A percentile compares a stretch with the other conserved stretches of the same genome.
These are phyloP conservation scores for Andrena dorsata DNA, from an alignment of 2,888 invertebrate species.

Conservation along the genomic window DNA sequence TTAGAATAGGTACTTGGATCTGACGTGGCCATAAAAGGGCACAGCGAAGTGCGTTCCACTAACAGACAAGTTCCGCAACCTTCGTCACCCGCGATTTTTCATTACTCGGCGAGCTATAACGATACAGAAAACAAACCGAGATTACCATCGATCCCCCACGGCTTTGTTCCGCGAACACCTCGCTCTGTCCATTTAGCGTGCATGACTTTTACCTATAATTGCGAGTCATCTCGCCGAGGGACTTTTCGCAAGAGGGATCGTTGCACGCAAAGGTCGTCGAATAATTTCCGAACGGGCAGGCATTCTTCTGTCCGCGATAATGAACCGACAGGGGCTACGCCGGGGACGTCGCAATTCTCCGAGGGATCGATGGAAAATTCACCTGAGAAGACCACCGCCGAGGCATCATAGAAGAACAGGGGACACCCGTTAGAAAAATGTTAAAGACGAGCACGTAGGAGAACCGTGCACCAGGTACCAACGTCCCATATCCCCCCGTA, in stretches of 20 bases:
- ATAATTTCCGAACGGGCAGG: slow-evolving; percentile 57
- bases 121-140: slow-evolving; percentile 29
- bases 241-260: slow-evolving; percentile 63
- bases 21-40: neutral
- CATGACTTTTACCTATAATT: slow-evolving; percentile 72
- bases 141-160: slow-evolving; percentile 44
- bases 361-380: neutral
- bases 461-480: slow-evolving; percentile 62
- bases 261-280: slow-evolving; percentile 70
- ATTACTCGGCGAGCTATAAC: neutral
- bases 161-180: slow-evolving; percentile 30
- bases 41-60: neutral
- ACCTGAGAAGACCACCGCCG: too few species aligned
- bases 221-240: slow-evolving; percentile 67
- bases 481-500: slow-evolving; percentile 62
- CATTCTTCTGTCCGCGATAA: slow-evolving; percentile 61
- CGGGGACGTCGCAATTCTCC: neutral
- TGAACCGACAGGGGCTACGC: slow-evolving; percentile 20
- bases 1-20: neutral
- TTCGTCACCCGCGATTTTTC: neutral
- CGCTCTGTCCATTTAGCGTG: slow-evolving; percentile 31
- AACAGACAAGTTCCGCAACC: neutral
- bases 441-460: slow-evolving; percentile 41
- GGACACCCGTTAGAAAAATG: slow-evolving; percentile 63
- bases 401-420: too few species aligned